Base-by-base conservation (phyloP, 2,797 vertebrate species). In the Aulostomus chinensis region DNA sequence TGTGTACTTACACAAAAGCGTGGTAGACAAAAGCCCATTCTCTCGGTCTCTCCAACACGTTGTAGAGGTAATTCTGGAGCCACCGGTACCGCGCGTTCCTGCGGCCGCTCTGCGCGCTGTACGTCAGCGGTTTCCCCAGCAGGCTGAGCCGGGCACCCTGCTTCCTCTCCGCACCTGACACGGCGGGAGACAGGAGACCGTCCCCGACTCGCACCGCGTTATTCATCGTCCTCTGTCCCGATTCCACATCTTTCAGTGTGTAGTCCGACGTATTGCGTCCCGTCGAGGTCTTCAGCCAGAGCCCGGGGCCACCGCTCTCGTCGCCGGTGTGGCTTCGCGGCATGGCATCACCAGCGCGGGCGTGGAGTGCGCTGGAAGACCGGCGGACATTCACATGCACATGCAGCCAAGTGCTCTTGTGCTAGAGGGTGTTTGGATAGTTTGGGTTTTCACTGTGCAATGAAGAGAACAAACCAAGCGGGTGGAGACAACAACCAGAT, bases 141-240 rank as follows among this genome's bases (percentile, higher is more conserved):
- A 98, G 89, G 81, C 95, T 98, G 89, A 98, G 94, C 68, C 96
- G 94, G 81, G 95, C 94, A 14, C 94, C 94, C 79, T 93, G 94
- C 86, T 95, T 96, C 81, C 93, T 83, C 73, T 94, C 94, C 62
- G 73, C 86, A 84, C 81, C 90, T 88, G 80, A 86, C 70, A 75
- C 50, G 48, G 73, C 64, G 21, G 91, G 77, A 13, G 88, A 77
- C 58, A 88, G 73, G 16, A 87, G 78, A 24, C 88, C 89, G 85
- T 93, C 93, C 36, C 85, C 91, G 24, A 71, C 73, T 12, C 73
- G 78, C 68, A 21, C 79, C 46, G 92, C 84, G 78, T 75, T 87
- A 80, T 90, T 94, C 91, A 94, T 93, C 84, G 89, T 86, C 86
- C 36, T 71, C 14, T 88, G 88, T 57, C 94, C 95, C 16, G 90